Evolutionary conservation across 2,797 vertebrate genomes (phyloP), one percentile per base, ranked within the genome.

Genomic region (Leptoclinus maculatus): DNA sequence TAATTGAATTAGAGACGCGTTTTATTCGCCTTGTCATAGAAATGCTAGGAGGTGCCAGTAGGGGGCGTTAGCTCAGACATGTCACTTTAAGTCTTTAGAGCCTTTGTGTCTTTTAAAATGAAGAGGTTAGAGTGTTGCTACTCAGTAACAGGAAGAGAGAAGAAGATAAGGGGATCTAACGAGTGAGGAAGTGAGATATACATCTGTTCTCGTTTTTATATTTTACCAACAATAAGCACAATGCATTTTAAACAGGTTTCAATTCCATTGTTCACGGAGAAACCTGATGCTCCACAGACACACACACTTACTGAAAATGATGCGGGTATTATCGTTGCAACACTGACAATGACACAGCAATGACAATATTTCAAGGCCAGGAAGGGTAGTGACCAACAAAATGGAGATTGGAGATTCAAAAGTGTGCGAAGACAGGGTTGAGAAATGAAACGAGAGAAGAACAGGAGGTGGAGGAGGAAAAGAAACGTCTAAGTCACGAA

Each of bases 101-200:
- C 34, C 47, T 23, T 12, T 4, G 21, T 25, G 68, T 32, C n/a
- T 36, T 60, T 78, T 14, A 36, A 41, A 38, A 13, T 16, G 4
- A 66, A 25, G 12, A 57, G 21, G 49, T 16, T 13, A 39, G 19
- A 25, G 39, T 65, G 53, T 59, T 17, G 38, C 1, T n/a, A 2
- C 16, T 72, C n/a, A 53, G 14, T 17, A 78, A 84, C 78, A 88
- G 78, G 83, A 88, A 87, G 66, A 77, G 19, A 59, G 54, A 27
- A 71, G 32, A 67, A 29, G 27, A 66, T 27, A 87, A 39, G 23
- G 14, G 7, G 56, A 82, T 72, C 17, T 56, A 17, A 41, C 27
- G 21, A 25, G 64, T 41, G 70, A 83, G 88, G 88, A 91, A 91
- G 87, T 90, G 56, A 86, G 86, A 91, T 79, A 79, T 23, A 49